Evolutionary conservation across 2,888 invertebrate genomes (phyloP).

Genomic region (Agrotis puta): DNA sequence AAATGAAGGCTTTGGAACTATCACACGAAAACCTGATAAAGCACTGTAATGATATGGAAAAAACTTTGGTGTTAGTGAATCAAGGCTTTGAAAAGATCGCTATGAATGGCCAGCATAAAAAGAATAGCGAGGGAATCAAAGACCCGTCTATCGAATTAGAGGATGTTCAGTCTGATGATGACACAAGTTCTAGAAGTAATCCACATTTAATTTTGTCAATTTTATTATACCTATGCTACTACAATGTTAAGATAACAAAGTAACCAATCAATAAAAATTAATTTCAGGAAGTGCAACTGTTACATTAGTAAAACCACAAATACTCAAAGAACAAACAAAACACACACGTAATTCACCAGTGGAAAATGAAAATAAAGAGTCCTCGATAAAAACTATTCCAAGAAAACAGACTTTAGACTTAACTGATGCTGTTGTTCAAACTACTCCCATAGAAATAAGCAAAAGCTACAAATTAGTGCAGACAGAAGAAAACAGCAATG

Average conservation of each 20-base stretch:
- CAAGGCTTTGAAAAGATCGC: slow-evolving; percentile 77
- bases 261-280: slow-evolving; percentile 2
- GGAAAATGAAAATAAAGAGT: slow-evolving; percentile 34
- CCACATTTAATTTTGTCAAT: neutral
- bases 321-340: slow-evolving; percentile 68
- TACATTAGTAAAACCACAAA: slow-evolving; percentile 78
- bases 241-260: no score
- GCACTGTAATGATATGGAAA: slow-evolving; percentile 81
- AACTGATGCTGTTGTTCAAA: slow-evolving; percentile 75
- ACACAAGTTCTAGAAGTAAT: slow-evolving; percentile 75
- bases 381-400: slow-evolving; percentile 43
- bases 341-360: slow-evolving; percentile 14
- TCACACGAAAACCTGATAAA: slow-evolving; percentile 76
- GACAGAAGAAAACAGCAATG: slow-evolving; percentile 74
- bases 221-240: neutral
- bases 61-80: slow-evolving; percentile 80
- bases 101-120: slow-evolving; percentile 49
- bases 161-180: slow-evolving; percentile 83
- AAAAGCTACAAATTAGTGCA: slow-evolving; percentile 72
- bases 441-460: slow-evolving; percentile 59
- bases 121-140: slow-evolving; percentile 50
- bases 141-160: slow-evolving; percentile 70
- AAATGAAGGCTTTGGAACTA: slow-evolving; percentile 76
- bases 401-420: slow-evolving; percentile 49
- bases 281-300: slow-evolving; percentile 82